A percentile compares a stretch with the other conserved stretches of the same genome.
phyloP scores from a whole-genome alignment of 2,888 invertebrate species.

The Rugalucina vietnamica region DNA sequence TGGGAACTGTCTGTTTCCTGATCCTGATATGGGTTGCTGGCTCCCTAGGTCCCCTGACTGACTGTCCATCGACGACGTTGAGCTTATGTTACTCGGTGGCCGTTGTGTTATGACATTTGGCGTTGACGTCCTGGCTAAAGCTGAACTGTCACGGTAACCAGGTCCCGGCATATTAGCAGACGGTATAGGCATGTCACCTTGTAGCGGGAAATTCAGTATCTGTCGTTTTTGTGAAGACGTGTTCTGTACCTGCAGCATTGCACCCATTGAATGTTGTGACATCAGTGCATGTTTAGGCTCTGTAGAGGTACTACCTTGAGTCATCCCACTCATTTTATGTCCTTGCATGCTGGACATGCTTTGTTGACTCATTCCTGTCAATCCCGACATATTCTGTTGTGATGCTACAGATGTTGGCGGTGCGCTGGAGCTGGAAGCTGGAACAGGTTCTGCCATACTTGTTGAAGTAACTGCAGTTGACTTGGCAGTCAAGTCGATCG shows the following conservation, averaged over 20 bases:
- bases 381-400: slow-evolving; percentile 39
- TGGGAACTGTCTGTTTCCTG: slow-evolving; percentile 68
- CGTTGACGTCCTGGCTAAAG: not conserved
- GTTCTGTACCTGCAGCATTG: slow-evolving; percentile 17
- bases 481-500: slow-evolving; percentile 33
- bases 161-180: slow-evolving; percentile 14
- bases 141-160: not conserved
- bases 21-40: not conserved
- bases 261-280: slow-evolving; percentile 13
- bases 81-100: not conserved
- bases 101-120: not conserved
- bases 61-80: not conserved
- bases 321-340: not conserved
- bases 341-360: slow-evolving; percentile 51
- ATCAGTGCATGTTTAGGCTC: slow-evolving; percentile 14
- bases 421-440: not conserved
- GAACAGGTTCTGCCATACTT: not conserved
- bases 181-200: not conserved
- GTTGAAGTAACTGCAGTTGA: slow-evolving; percentile 22
- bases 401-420: not conserved
- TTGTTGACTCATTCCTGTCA: slow-evolving; percentile 38
- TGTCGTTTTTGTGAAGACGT: not conserved
- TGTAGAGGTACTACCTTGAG: slow-evolving; percentile 12
- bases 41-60: not conserved
- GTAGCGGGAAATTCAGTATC: not conserved